These are phyloP conservation scores for Propithecus deckenii DNA, from an alignment of 2,797 vertebrate species.

Conservation along the genomic window DNA sequence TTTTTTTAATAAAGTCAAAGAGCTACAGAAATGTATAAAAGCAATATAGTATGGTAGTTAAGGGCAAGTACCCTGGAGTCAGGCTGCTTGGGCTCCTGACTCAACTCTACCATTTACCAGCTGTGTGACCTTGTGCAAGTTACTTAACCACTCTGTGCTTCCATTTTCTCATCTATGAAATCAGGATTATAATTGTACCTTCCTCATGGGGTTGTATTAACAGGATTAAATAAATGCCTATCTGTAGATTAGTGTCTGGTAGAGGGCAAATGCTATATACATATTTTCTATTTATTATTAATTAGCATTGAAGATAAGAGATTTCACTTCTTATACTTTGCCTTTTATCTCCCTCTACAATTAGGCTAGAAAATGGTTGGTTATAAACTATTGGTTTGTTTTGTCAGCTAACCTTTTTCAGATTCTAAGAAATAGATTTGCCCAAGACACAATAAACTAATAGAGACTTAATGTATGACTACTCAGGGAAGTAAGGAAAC, in stretches of 20 bases:
- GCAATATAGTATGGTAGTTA: accelerated
- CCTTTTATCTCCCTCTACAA: not conserved
- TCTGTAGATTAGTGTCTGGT: not conserved
- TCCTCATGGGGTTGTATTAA: not conserved
- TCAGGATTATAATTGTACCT: not conserved
- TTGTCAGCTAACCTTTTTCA: not conserved
- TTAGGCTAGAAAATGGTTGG: not conserved
- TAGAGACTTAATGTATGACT: not conserved
- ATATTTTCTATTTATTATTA: not conserved
- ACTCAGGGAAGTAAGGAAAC: not conserved
- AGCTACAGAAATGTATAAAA: not conserved
- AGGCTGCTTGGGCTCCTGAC: not conserved
- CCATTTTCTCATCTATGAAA: not conserved
- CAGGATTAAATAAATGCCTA: not conserved
- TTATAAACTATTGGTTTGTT: not conserved
- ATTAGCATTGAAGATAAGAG: not conserved
- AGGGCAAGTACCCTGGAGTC: not conserved
- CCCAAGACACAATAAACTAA: not conserved
- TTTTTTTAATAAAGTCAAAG: not conserved
- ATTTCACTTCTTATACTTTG: not conserved
- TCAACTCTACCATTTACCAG: not conserved
- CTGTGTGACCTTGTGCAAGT: not conserved
- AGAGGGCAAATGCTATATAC: not conserved
- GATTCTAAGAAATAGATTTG: not conserved
- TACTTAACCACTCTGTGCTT: not conserved